These are phyloP conservation scores for Percopsis omiscomaycus DNA, from an alignment of 2,797 vertebrate genomes.

Conservation along the genomic window DNA sequence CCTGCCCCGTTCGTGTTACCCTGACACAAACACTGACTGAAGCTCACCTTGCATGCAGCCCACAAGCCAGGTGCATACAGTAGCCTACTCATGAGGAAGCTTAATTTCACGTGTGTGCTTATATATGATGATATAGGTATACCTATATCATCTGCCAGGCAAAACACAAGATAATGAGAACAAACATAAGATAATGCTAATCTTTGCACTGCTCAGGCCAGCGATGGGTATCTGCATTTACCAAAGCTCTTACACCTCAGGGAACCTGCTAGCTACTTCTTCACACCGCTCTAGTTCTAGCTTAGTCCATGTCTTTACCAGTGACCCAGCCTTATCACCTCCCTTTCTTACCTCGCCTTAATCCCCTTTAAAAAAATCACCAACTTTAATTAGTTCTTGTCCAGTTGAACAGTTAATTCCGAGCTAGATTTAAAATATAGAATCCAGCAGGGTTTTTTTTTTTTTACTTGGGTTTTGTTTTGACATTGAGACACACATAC, in stretches of 20 bases:
- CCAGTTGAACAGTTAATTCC: conserved; percentile 59
- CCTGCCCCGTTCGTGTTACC: background rate
- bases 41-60: too few relatives aligned
- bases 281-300: conserved; percentile 31
- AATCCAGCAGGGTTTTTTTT: conserved; percentile 30
- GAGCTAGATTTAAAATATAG: conserved; percentile 46
- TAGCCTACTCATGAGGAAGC: too few relatives aligned
- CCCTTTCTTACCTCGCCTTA: conserved; percentile 48
- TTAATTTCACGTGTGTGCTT: too few relatives aligned
- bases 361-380: conserved; percentile 56
- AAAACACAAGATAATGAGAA: background rate
- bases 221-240: conserved; percentile 29
- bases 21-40: too few relatives aligned
- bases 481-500: conserved; percentile 19
- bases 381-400: conserved; percentile 66
- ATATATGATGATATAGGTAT: too few relatives aligned
- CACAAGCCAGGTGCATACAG: too few relatives aligned
- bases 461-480: conserved; percentile 23
- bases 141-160: too few relatives aligned
- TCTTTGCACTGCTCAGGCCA: conserved; percentile 33
- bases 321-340: conserved; percentile 44
- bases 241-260: conserved; percentile 1
- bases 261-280: conserved; percentile 24
- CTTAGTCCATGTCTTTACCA: conserved; percentile 43
- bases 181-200: conserved; percentile 21